These are phyloP conservation scores for Diloba caeruleocephala DNA, from an alignment of 2,888 invertebrate genomes.

Conservation along the genomic window DNA sequence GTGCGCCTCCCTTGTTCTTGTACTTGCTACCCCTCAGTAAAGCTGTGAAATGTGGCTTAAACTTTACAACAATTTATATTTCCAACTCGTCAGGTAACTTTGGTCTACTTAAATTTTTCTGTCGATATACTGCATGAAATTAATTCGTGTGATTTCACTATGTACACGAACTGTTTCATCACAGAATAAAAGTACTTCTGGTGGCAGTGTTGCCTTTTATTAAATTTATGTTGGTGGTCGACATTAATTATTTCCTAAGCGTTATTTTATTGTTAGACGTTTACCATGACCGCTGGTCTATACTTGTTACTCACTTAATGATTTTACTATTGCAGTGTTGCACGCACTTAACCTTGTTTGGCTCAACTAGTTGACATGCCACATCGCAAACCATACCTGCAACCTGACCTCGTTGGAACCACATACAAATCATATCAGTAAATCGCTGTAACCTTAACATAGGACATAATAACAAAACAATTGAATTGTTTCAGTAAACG, in stretches of 20 bases:
- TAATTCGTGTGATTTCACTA: conserved; percentile 27
- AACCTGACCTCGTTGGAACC: conserved; percentile 66
- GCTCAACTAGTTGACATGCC: conserved; percentile 69
- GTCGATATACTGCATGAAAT: conserved; percentile 10
- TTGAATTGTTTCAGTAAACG: conserved; percentile 37
- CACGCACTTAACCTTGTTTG: conserved; percentile 81
- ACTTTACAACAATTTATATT: conserved; percentile 28
- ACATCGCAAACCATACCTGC: conserved; percentile 71
- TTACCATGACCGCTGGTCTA: conserved; percentile 79
- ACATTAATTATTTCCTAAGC: conserved; percentile 69
- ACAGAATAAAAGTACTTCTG: conserved; percentile 50
- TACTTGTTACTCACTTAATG: conserved; percentile 73
- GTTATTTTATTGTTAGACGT: conserved; percentile 75
- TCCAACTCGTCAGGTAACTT: conserved; percentile 10
- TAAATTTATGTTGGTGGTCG: conserved; percentile 65
- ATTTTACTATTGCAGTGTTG: conserved; percentile 72
- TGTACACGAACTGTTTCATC: conserved; percentile 24
- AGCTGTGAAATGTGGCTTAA: conserved; percentile 33
- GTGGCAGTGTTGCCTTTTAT: conserved; percentile 50
- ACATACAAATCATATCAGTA: conserved; percentile 51
- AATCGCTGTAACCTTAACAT: conserved; percentile 15
- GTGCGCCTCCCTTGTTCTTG: conserved; percentile 47
- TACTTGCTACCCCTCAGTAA: conserved; percentile 42
- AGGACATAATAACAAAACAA: conserved; percentile 13
- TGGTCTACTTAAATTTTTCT: conserved; percentile 5